Evolutionary conservation across 2,888 invertebrate species (phyloP).

Genomic region (Spialia ferax): DNA sequence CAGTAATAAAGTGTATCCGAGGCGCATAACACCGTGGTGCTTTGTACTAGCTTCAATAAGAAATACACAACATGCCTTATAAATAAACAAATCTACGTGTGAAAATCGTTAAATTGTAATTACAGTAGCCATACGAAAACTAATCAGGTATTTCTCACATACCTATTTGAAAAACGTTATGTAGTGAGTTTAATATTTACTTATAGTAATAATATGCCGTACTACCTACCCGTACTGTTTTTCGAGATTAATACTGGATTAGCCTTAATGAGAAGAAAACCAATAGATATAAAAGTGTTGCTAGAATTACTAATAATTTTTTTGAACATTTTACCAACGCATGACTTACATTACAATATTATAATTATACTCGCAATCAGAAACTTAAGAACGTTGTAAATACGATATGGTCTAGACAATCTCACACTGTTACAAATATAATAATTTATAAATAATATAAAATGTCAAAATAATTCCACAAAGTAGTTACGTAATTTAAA

Average conservation of each 20-base stretch:
- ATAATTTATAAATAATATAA: neutral
- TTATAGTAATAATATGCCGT: neutral
- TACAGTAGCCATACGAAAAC: neutral
- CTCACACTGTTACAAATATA: neutral
- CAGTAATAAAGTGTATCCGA: too few relatives aligned
- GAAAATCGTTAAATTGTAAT: neutral
- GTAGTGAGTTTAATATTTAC: neutral
- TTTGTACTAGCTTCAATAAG: too few relatives aligned
- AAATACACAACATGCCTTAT: neutral
- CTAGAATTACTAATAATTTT: neutral
- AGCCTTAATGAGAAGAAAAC: neutral
- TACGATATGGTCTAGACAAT: neutral
- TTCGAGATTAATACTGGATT: neutral
- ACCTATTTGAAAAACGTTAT: neutral
- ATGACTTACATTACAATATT: neutral
- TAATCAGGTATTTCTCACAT: neutral
- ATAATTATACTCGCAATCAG: neutral
- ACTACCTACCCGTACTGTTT: neutral
- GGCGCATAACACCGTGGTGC: too few relatives aligned
- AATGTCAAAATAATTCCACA: neutral
- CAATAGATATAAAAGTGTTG: neutral
- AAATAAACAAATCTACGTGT: neutral
- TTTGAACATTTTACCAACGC: conserved; percentile 1
- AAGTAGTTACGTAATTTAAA: neutral
- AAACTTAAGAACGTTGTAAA: neutral